Evolutionary conservation across 2,113 vertebrate genomes (phyloP), one percentile per base, ranked within the genome.

Genomic region (Petrocephalus microphthalmus): DNA sequence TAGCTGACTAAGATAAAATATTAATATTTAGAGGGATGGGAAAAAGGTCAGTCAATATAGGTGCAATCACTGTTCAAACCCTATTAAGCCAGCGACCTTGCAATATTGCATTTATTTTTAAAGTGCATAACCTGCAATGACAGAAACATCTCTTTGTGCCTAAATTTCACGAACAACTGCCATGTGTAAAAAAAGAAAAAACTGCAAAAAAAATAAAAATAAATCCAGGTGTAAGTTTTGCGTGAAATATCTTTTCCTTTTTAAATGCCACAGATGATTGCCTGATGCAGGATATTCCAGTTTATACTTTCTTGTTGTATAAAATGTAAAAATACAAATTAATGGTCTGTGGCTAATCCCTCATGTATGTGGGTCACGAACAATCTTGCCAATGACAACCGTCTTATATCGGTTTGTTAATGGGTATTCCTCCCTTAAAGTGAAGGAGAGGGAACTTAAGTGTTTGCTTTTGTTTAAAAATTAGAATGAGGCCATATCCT

Each of bases 401-500:
- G 1, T 49, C 47, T 47, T 47, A 83, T 49, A 83, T 47, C 19
- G 2, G 45, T 49, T 49, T 83, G 20, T 45, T 47, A 47, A n/a
- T 49, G 37, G 81, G 81, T 22, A 83, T n/a, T 83, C 15, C 42
- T n/a, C 19, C 45, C 42, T 45, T 20, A 3, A 83, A 13, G 45
- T 42, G 7, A 83, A 17, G 19, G 37, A 45, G 81, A 83, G 81
- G 19, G 42, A 83, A 42, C 81, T 22, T 45, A 17, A 47, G 81
- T 22, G 42, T 19, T 81, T 83, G 90, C 95, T 95, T 94, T 94
- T 94, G 94, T n/a, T n/a, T n/a, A n/a, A n/a, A 64, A 53, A 91
- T 93, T 92, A 93, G 93, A 92, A 94, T 93, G 94, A 93, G 91
- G 92, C 94, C 92, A 93, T 89, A 94, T 90, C 71, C 45, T 71